Percentiles rank a stretch among this genome's conserved stretches.
These are phyloP conservation scores for Sylvicola fuscatus DNA, from an alignment of 2,888 invertebrate species.

Conservation along the genomic window DNA sequence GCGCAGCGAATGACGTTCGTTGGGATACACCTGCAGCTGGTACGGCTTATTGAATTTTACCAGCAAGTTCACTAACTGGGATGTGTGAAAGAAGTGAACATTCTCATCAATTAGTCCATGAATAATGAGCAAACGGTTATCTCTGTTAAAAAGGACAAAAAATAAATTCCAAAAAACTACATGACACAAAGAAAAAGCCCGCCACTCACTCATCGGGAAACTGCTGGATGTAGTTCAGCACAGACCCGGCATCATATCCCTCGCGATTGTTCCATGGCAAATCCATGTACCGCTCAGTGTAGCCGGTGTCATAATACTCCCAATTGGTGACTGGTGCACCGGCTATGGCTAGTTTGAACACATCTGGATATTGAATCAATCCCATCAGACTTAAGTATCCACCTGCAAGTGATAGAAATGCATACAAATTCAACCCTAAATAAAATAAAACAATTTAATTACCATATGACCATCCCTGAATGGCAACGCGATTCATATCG, in stretches of 20 bases:
- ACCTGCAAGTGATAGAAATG: conserved; percentile 23
- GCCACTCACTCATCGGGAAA: conserved; percentile 75
- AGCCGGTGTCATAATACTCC: conserved; percentile 95
- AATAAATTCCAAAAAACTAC: not conserved
- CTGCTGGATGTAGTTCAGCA: conserved; percentile 62
- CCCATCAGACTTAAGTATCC: conserved; percentile 94
- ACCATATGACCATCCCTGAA: conserved; percentile 99
- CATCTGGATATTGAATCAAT: conserved; percentile 73
- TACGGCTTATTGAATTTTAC: conserved; percentile 94
- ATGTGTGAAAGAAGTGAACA: conserved; percentile 95
- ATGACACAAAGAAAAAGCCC: not conserved
- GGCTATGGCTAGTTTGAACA: conserved; percentile 89
- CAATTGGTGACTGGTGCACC: conserved; percentile 97
- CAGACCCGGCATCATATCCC: conserved; percentile 70
- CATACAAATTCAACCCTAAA: conserved; percentile 1
- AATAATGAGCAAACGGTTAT: conserved; percentile 78
- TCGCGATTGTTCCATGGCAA: conserved; percentile 50
- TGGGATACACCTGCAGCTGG: conserved; percentile 85
- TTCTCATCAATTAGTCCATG: conserved; percentile 98
- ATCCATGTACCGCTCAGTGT: conserved; percentile 96
- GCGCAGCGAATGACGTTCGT: conserved; percentile 87
- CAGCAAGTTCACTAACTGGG: conserved; percentile 71
- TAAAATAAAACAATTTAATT: conserved; percentile 9
- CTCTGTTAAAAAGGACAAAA: conserved; percentile 30
- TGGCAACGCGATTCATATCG: conserved; percentile 79